Percentiles rank a stretch among this genome's conserved stretches.
Conservation (phyloP, 2,888 invertebrate genomes). For the Tetramorium bicarinatum region DNA sequence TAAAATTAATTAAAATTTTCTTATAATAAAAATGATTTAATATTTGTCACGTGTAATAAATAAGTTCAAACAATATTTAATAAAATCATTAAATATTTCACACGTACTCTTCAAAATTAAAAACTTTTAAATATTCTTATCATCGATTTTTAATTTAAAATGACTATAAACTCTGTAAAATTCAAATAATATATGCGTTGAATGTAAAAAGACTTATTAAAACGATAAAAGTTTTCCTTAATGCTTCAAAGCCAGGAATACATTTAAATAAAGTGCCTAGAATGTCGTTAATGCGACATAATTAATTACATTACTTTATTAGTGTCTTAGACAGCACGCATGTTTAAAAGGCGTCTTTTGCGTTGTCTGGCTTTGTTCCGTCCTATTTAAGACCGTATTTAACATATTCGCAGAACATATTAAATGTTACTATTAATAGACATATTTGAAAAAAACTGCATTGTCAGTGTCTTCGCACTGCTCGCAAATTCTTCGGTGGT, state of each 20-base stretch:
- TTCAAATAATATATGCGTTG: neutral
- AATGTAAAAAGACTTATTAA: neutral
- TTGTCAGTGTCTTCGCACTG: neutral
- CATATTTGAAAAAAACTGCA: neutral
- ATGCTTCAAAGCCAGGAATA: neutral
- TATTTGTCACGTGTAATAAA: neutral
- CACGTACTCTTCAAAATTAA: neutral
- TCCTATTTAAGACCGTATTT: neutral
- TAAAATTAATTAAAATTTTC: slow-evolving; percentile 7
- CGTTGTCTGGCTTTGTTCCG: neutral
- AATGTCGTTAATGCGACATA: neutral
- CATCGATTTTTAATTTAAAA: neutral
- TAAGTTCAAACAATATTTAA: neutral
- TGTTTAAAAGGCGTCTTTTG: neutral
- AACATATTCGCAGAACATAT: neutral
- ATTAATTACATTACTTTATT: slow-evolving; percentile 1
- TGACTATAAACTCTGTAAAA: neutral
- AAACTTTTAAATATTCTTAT: neutral
- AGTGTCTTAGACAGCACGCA: neutral
- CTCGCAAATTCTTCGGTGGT: neutral
- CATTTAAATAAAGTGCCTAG: neutral
- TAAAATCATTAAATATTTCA: slow-evolving; percentile 13
- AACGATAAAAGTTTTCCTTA: neutral
- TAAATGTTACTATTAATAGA: slow-evolving; percentile 4
- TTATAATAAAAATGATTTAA: slow-evolving; percentile 6